Conservation (phyloP, 2,797 vertebrate genomes). For the Leptatherina wallacei region DNA sequence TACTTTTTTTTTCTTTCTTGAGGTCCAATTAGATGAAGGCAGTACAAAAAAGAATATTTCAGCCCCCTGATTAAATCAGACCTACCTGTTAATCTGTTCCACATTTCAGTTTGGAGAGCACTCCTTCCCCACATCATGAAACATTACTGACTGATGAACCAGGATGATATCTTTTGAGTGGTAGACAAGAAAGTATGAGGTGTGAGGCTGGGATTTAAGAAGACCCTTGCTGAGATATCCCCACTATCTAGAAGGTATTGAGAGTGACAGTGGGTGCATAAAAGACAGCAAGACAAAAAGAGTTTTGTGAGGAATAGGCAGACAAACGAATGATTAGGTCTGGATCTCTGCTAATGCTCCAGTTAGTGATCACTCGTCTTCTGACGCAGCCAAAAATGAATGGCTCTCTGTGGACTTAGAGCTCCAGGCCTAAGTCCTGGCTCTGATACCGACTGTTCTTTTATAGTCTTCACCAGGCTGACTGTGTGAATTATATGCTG, state of each 20-base stretch:
- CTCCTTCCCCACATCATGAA: slow-evolving; percentile 20
- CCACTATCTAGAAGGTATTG: slow-evolving; percentile 14
- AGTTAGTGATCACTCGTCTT: slow-evolving; percentile 54
- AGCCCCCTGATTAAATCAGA: slow-evolving; percentile 14
- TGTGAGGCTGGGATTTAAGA: slow-evolving; percentile 23
- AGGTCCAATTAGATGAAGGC: slow-evolving; percentile 17
- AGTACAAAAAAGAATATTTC: not conserved
- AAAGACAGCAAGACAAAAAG: slow-evolving; percentile 22
- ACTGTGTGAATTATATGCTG: slow-evolving; percentile 22
- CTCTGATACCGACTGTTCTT: slow-evolving; percentile 64
- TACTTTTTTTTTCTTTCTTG: slow-evolving; percentile 12
- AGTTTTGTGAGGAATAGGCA: slow-evolving; percentile 32
- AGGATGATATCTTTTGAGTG: slow-evolving; percentile 17
- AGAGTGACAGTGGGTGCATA: slow-evolving; percentile 15
- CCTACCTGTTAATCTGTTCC: slow-evolving; percentile 32
- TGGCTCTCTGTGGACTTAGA: slow-evolving; percentile 58
- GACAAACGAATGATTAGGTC: slow-evolving; percentile 59
- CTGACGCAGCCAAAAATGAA: slow-evolving; percentile 60
- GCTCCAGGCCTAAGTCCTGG: slow-evolving; percentile 45
- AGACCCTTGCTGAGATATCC: slow-evolving; percentile 29
- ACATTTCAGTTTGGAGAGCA: slow-evolving; percentile 18
- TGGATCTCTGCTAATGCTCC: slow-evolving; percentile 66
- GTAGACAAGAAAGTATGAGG: slow-evolving; percentile 15
- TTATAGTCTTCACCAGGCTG: slow-evolving; percentile 45
- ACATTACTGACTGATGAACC: slow-evolving; percentile 34